These are phyloP conservation scores for Aphidoletes aphidimyza DNA, from an alignment of 2,888 invertebrate species.

Conservation along the genomic window DNA sequence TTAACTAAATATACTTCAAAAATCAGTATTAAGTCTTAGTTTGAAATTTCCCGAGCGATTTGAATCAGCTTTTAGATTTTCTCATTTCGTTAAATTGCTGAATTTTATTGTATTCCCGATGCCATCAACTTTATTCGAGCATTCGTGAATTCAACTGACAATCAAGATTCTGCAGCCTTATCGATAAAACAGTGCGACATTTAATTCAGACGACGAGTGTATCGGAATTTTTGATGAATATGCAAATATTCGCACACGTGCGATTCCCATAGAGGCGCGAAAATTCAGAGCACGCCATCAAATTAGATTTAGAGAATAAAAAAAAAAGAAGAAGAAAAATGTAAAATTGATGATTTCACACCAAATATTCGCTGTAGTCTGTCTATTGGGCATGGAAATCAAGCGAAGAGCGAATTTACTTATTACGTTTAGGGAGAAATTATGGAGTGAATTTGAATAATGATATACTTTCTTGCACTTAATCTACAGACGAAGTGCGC, in stretches of 20 bases:
- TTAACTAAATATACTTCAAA: too few species aligned
- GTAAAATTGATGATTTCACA: slow-evolving; percentile 15
- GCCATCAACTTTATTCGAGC: neutral
- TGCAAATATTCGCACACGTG: slow-evolving; percentile 6
- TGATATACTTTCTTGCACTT: slow-evolving; percentile 33
- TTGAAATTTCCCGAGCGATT: neutral
- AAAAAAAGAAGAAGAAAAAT: slow-evolving; percentile 34
- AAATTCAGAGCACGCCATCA: neutral
- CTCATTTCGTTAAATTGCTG: neutral
- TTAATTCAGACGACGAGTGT: neutral
- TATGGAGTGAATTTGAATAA: slow-evolving; percentile 28
- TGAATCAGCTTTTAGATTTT: too few species aligned
- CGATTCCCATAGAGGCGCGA: neutral
- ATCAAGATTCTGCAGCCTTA: slow-evolving; percentile 4
- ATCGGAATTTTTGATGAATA: slow-evolving; percentile 12
- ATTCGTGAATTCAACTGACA: slow-evolving; percentile 32
- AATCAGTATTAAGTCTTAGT: too few species aligned
- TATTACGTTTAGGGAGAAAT: neutral
- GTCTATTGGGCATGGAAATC: too few species aligned
- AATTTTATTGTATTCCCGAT: neutral
- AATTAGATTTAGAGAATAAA: neutral
- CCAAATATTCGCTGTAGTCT: too few species aligned
- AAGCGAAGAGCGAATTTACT: neutral
- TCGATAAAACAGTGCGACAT: neutral
- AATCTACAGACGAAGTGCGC: too few species aligned